Percentiles rank a stretch among this genome's conserved stretches.
These are phyloP conservation scores for Cheilosia urbana DNA, from an alignment of 2,888 invertebrate species.

Conservation along the genomic window DNA sequence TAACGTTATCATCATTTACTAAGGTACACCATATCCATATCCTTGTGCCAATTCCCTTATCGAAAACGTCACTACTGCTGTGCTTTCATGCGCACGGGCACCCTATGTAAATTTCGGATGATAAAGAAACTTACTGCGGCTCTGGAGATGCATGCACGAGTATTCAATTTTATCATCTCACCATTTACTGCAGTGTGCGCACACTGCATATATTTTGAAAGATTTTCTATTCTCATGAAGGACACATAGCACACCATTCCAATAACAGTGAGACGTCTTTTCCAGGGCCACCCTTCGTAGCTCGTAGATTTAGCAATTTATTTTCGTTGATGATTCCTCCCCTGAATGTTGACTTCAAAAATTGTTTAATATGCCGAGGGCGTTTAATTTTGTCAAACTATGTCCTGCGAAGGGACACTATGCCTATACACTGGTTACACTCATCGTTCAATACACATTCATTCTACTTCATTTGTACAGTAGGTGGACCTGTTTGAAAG, in stretches of 20 bases:
- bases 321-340: not conserved
- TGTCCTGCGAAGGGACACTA: constrained; percentile 20
- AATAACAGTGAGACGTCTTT: not conserved
- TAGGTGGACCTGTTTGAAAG: constrained; percentile 32
- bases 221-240: constrained; percentile 46
- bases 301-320: constrained; percentile 4
- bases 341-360: constrained; percentile 46
- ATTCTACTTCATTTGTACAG: not conserved
- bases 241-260: constrained; percentile 36
- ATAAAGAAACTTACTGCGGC: constrained; percentile 23
- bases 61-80: constrained; percentile 8
- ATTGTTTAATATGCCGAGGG: constrained; percentile 60
- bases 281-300: constrained; percentile 32
- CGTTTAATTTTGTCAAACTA: constrained; percentile 65
- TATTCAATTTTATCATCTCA: constrained; percentile 33
- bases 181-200: constrained; percentile 27
- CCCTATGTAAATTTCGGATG: not conserved
- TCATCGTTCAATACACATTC: constrained; percentile 8
- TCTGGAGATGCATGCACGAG: constrained; percentile 11
- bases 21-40: too few species aligned
- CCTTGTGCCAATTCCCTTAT: constrained; percentile 8
- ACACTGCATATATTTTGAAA: constrained; percentile 42
- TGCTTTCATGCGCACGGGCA: not conserved
- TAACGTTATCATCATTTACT: constrained; percentile 25
- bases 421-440: not conserved